phyloP scores from a whole-genome alignment of 2,797 vertebrate genomes.

The Rhincodon typus region DNA sequence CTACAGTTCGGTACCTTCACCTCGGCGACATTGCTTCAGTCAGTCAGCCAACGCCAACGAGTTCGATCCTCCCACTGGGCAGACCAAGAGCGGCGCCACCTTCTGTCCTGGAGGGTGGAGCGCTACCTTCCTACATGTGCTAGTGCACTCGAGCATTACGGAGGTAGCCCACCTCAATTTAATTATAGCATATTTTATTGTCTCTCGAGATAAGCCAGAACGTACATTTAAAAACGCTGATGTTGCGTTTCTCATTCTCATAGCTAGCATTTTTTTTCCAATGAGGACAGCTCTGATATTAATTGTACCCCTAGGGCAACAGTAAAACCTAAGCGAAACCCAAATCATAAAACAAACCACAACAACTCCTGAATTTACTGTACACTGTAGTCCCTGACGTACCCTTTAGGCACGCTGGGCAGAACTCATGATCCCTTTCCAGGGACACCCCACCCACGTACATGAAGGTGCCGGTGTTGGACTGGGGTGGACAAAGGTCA shows the following conservation, averaged over 20 bases:
- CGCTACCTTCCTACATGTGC: neutral
- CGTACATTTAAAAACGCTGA: neutral
- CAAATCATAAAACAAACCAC: neutral
- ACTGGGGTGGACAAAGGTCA: too few species aligned
- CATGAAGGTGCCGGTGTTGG: too few species aligned
- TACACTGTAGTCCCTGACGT: neutral
- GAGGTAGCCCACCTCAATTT: too few species aligned
- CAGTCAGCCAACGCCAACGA: neutral
- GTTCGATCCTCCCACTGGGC: neutral
- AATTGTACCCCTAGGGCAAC: neutral
- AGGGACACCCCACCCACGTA: neutral
- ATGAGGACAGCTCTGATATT: neutral
- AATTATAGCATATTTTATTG: too few species aligned
- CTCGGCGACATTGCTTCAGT: neutral
- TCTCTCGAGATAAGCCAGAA: too few species aligned
- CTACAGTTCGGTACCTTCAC: neutral
- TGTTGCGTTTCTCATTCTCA: neutral
- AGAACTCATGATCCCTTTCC: neutral
- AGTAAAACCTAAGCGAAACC: neutral
- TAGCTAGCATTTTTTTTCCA: too few species aligned
- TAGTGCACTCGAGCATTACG: too few species aligned
- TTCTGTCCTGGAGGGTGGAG: neutral
- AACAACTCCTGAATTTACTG: neutral
- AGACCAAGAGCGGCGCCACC: neutral
- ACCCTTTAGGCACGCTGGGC: neutral